phyloP scores from a whole-genome alignment of 2,113 vertebrate species.

The Salvelinus alpinus region DNA sequence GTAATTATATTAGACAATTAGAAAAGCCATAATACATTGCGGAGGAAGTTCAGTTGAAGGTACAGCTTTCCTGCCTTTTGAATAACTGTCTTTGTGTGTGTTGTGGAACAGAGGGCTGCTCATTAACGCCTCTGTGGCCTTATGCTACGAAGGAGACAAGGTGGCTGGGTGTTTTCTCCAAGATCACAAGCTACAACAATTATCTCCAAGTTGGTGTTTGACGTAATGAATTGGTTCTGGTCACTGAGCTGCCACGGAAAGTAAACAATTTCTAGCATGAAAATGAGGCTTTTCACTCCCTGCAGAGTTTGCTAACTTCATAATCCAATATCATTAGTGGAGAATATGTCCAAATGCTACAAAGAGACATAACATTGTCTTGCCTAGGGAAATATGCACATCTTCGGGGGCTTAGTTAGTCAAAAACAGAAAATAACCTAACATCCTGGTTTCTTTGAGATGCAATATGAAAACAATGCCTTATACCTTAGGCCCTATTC shows the following conservation, averaged over 20 bases:
- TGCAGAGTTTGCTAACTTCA: conserved; percentile 32
- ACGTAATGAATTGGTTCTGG: conserved; percentile 32
- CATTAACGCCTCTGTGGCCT: conserved; percentile 7
- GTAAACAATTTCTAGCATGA: conserved; percentile 38
- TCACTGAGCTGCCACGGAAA: conserved; percentile 10
- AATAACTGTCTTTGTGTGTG: conserved; percentile 1
- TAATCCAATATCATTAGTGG: conserved; percentile 62
- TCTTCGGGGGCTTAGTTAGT: conserved; percentile 42
- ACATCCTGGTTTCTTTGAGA: conserved; percentile 37
- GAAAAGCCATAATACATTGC: conserved; percentile 39
- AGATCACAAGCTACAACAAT: conserved; percentile 38
- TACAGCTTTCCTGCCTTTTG: conserved; percentile 7
- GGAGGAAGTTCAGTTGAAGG: conserved; percentile 20
- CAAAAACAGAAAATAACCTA: conserved; percentile 35
- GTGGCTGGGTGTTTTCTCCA: conserved; percentile 8
- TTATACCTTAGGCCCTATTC: not conserved
- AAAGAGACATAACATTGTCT: conserved; percentile 38
- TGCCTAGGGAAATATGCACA: conserved; percentile 53
- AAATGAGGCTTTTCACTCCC: conserved; percentile 42
- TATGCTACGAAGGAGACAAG: conserved; percentile 23
- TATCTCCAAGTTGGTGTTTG: conserved; percentile 38
- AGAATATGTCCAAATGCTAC: conserved; percentile 50
- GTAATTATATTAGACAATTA: conserved; percentile 45
- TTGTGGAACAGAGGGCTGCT: not conserved
- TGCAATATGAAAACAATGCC: not conserved